These are phyloP conservation scores for Mesocricetus auratus DNA, from an alignment of 2,113 vertebrate genomes.

Conservation along the genomic window DNA sequence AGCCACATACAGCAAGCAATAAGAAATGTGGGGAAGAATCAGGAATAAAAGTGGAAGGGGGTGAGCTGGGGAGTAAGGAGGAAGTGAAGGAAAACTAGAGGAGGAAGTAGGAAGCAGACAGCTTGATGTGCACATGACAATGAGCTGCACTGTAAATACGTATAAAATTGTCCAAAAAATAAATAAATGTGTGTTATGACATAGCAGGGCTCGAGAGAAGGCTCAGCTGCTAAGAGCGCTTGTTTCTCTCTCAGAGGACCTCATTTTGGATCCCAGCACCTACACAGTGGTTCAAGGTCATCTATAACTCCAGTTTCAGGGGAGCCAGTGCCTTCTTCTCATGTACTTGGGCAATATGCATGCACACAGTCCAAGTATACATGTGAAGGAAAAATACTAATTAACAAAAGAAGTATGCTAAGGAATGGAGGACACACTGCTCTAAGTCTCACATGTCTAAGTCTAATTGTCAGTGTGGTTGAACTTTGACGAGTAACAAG, in stretches of 20 bases:
- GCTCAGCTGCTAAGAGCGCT: not conserved
- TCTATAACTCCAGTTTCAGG: not conserved
- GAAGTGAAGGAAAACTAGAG: not conserved
- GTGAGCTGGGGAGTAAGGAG: not conserved
- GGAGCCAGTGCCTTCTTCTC: not conserved
- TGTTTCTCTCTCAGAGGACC: not conserved
- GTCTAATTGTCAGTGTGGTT: not conserved
- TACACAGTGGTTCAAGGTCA: not conserved
- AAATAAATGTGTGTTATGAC: not conserved
- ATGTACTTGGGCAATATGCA: not conserved
- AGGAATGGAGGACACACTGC: not conserved
- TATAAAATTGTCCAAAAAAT: not conserved
- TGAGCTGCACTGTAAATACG: not conserved
- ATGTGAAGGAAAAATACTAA: not conserved
- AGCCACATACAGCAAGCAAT: not conserved
- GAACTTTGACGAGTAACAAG: not conserved
- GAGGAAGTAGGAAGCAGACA: not conserved
- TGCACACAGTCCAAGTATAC: not conserved
- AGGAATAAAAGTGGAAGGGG: not conserved
- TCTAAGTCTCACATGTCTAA: not conserved
- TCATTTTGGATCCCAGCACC: not conserved
- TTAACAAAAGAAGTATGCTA: not conserved
- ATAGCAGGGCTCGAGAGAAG: not conserved
- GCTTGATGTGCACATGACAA: not conserved
- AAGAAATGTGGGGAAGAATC: not conserved